These are phyloP conservation scores for Macropis europaea DNA, from an alignment of 2,888 invertebrate genomes.

Conservation along the genomic window DNA sequence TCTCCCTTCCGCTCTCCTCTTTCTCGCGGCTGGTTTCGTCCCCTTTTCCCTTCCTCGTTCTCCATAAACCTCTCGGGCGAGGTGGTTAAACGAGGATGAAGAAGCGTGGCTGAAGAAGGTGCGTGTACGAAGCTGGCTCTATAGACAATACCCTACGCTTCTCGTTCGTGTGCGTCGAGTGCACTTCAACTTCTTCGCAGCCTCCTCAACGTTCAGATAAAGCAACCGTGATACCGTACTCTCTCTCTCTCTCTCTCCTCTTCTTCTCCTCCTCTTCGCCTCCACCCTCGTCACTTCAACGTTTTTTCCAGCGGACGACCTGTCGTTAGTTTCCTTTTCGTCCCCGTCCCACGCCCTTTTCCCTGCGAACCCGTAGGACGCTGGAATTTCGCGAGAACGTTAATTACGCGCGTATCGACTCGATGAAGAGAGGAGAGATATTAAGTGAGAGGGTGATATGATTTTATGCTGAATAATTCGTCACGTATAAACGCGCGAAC, in stretches of 20 bases:
- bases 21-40: slow-evolving; percentile 17
- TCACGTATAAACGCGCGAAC: neutral
- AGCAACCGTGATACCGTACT: slow-evolving; percentile 64
- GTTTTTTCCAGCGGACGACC: slow-evolving; percentile 35
- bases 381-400: neutral
- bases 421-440: neutral
- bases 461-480: neutral
- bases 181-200: slow-evolving; percentile 63
- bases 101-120: slow-evolving; percentile 36
- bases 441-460: neutral
- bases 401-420: neutral
- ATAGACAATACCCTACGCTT: slow-evolving; percentile 53
- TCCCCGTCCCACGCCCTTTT: slow-evolving; percentile 21
- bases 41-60: slow-evolving; percentile 27
- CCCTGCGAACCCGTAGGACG: neutral
- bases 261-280: neutral
- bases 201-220: slow-evolving; percentile 62
- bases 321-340: slow-evolving; percentile 17
- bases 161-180: slow-evolving; percentile 54
- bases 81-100: slow-evolving; percentile 28
- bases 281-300: slow-evolving; percentile 50
- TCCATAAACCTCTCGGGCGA: slow-evolving; percentile 44
- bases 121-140: slow-evolving; percentile 61
- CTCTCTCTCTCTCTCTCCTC: slow-evolving; percentile 27
- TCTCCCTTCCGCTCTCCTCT: neutral